Percentiles rank a stretch among this genome's conserved stretches.
phyloP scores from a whole-genome alignment of 2,113 vertebrate genomes.

The Puntigrus tetrazona region DNA sequence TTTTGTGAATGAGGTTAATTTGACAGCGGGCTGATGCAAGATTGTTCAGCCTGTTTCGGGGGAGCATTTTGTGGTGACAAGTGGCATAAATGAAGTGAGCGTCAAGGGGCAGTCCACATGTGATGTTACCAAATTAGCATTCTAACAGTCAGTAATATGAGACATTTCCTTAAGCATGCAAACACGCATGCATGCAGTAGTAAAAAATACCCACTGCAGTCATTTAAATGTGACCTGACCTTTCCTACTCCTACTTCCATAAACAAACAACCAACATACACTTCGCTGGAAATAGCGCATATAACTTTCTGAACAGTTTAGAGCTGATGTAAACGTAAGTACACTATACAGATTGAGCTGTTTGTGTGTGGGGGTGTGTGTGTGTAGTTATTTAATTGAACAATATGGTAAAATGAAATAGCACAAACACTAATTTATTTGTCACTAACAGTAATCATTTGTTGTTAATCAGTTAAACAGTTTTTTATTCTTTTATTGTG shows the following conservation, averaged over 20 bases:
- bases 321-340: neutral
- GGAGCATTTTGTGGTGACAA: conserved; percentile 50
- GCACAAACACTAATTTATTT: neutral
- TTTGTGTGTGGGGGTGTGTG: too few species aligned
- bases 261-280: conserved; percentile 2
- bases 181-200: conserved; percentile 14
- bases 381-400: neutral
- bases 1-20: conserved; percentile 55
- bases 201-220: neutral
- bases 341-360: neutral
- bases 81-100: conserved; percentile 40
- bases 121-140: conserved; percentile 36
- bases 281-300: neutral
- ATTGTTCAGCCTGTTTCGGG: conserved; percentile 40
- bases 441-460: too few species aligned
- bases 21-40: conserved; percentile 43
- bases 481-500: neutral
- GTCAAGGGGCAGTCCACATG: conserved; percentile 11
- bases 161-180: conserved; percentile 40
- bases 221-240: neutral
- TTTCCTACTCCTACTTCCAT: neutral
- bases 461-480: neutral
- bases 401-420: neutral
- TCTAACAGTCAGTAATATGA: conserved; percentile 34
- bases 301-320: neutral